These are phyloP conservation scores for Girardia tigrina DNA, from an alignment of 2,888 invertebrate genomes.

Conservation along the genomic window DNA sequence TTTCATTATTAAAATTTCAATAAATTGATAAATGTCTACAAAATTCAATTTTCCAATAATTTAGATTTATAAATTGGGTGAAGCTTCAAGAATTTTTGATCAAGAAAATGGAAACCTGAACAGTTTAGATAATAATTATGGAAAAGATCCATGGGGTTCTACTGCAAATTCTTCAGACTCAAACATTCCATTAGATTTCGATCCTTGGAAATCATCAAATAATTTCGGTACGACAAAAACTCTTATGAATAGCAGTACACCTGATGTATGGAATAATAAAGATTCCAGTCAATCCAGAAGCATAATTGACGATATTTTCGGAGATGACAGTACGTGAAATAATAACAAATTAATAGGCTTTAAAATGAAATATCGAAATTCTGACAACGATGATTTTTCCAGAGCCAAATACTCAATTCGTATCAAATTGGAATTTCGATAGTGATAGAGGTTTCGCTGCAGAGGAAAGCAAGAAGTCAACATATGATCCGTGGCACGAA, in stretches of 20 bases:
- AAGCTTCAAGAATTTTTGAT: neutral
- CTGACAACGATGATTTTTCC: neutral
- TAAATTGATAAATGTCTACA: too few relatives aligned
- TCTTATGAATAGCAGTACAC: neutral
- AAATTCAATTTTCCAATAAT: too few relatives aligned
- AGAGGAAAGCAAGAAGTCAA: neutral
- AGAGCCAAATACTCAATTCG: neutral
- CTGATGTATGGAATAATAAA: neutral
- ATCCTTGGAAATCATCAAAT: slow-evolving; percentile 13
- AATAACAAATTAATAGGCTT: neutral
- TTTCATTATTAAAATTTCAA: too few relatives aligned
- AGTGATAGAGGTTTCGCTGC: neutral
- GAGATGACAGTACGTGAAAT: neutral
- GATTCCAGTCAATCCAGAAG: neutral
- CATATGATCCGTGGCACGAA: neutral
- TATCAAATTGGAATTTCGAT: neutral
- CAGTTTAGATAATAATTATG: neutral
- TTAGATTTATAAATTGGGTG: slow-evolving; percentile 3
- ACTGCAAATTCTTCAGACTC: neutral
- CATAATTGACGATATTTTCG: neutral
- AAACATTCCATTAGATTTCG: slow-evolving; percentile 12
- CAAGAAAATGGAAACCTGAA: neutral
- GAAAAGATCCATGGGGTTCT: neutral
- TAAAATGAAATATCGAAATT: neutral
- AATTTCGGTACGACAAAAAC: neutral